Conservation (phyloP, 2,113 vertebrate genomes). For the Pseudolaguvia tuberculata region DNA sequence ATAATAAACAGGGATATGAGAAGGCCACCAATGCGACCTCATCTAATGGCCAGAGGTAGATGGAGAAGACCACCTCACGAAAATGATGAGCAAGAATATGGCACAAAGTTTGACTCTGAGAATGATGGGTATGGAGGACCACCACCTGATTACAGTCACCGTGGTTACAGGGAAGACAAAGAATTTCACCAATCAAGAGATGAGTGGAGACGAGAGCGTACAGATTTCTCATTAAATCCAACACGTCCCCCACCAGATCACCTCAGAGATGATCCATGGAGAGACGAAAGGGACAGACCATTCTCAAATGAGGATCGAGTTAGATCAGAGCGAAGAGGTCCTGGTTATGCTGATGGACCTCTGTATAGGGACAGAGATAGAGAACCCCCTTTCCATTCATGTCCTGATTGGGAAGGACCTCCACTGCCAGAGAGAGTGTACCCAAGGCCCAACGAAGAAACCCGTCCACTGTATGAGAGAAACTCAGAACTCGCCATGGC, state of each 20-base stretch:
- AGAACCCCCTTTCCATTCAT: constrained; percentile 70
- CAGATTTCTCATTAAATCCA: constrained; percentile 72
- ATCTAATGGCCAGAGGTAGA: constrained; percentile 30
- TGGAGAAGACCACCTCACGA: constrained; percentile 33
- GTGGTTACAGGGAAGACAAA: constrained; percentile 74
- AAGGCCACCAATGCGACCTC: constrained; percentile 41
- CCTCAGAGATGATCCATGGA: constrained; percentile 80
- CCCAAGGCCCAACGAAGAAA: constrained; percentile 54
- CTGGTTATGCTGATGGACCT: constrained; percentile 78
- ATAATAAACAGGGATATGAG: constrained; percentile 42
- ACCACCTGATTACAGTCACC: constrained; percentile 63
- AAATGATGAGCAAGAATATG: constrained; percentile 48
- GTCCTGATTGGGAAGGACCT: constrained; percentile 80
- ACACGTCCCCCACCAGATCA: constrained; percentile 75
- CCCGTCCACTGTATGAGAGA: constrained; percentile 69
- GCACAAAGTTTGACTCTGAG: constrained; percentile 68
- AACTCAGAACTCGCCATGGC: constrained; percentile 58
- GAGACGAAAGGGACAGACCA: constrained; percentile 75
- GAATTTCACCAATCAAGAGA: constrained; percentile 73
- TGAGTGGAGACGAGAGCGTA: constrained; percentile 76
- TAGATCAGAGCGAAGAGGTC: constrained; percentile 78
- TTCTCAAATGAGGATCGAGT: constrained; percentile 73
- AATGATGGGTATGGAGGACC: constrained; percentile 72
- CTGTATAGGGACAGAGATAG: constrained; percentile 71
- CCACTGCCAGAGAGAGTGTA: constrained; percentile 61